phyloP scores from a whole-genome alignment of 2,797 vertebrate species.

The Sebastes trivittatus region DNA sequence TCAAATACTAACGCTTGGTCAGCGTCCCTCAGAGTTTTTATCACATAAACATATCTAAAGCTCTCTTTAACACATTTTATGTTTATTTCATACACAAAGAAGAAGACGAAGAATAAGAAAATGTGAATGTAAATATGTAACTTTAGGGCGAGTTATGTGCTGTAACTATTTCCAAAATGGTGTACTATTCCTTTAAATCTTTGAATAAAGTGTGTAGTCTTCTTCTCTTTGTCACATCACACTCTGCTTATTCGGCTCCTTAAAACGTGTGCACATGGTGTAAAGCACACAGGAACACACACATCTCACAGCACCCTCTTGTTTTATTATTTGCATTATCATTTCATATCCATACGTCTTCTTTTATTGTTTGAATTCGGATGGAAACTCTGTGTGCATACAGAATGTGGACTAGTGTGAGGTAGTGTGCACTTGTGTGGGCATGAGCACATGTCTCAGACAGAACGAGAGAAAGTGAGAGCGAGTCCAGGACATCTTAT shows the following conservation, averaged over 20 bases:
- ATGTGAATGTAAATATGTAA: not conserved
- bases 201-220: not conserved
- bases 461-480: slow-evolving; percentile 67
- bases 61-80: not conserved
- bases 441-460: slow-evolving; percentile 75
- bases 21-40: accelerated
- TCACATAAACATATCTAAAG: not conserved
- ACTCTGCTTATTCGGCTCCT: not conserved
- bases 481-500: slow-evolving; percentile 75
- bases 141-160: not conserved
- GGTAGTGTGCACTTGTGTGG: slow-evolving; percentile 19
- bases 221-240: not conserved
- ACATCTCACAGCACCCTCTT: not conserved
- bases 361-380: not conserved
- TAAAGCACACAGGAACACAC: not conserved
- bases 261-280: not conserved
- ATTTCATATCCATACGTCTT: too few species aligned
- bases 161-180: not conserved
- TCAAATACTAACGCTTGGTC: too few species aligned
- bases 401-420: slow-evolving; percentile 1
- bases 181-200: not conserved
- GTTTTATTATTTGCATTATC: not conserved
- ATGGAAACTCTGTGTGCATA: slow-evolving; percentile 1
- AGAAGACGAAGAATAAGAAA: not conserved
- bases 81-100: not conserved